A percentile compares a stretch with the other conserved stretches of the same genome.
These are phyloP conservation scores for Threskiornis aethiopicus DNA, from an alignment of 2,797 vertebrate genomes.

Conservation along the genomic window DNA sequence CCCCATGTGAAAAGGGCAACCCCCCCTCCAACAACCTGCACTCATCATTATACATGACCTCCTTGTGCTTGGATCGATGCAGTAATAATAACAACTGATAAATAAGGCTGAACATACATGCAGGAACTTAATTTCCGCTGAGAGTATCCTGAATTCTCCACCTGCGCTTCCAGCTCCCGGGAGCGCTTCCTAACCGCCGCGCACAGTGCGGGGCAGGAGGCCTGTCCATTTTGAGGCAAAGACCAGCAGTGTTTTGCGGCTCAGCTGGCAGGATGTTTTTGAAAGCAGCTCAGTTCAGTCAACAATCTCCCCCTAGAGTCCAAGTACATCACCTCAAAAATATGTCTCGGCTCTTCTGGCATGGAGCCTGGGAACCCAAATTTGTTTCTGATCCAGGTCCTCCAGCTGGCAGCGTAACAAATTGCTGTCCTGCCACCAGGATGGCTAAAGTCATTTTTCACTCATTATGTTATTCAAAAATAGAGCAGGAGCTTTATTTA, in stretches of 20 bases:
- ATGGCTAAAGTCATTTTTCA: slow-evolving; percentile 27
- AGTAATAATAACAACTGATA: background rate
- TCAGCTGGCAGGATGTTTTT: slow-evolving; percentile 36
- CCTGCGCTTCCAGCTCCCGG: background rate
- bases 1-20: background rate
- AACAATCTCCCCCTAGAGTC: slow-evolving; percentile 40
- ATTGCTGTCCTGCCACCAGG: slow-evolving; percentile 26
- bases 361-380: slow-evolving; percentile 40
- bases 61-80: background rate
- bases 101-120: background rate
- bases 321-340: slow-evolving; percentile 47
- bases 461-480: slow-evolving; percentile 49
- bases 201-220: background rate
- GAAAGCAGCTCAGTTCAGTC: slow-evolving; percentile 16
- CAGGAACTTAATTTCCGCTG: background rate
- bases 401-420: slow-evolving; percentile 21
- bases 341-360: slow-evolving; percentile 15
- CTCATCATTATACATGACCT: background rate
- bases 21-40: background rate
- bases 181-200: rapidly evolving
- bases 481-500: slow-evolving; percentile 43
- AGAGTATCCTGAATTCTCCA: background rate
- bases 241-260: background rate
- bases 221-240: slow-evolving; percentile 36
- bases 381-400: slow-evolving; percentile 55